Base-by-base conservation (phyloP, 2,888 invertebrate species). In the Drosophila niveifrons region DNA sequence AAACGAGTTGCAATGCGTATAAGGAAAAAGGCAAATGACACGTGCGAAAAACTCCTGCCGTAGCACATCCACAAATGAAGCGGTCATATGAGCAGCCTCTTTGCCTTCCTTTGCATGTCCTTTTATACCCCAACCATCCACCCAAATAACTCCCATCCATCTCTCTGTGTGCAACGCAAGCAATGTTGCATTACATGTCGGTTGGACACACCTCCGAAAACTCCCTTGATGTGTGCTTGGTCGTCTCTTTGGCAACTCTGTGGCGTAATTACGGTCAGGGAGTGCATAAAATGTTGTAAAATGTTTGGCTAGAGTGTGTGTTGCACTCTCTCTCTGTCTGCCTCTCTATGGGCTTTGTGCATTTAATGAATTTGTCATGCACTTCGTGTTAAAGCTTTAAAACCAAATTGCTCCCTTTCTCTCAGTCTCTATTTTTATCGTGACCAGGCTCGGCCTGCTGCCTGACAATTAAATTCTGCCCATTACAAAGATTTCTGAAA, bases 201-300 rank as follows among this genome's bases (percentile, higher is more conserved):
- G 75, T 66, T 18, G 65, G 72, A 61, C 53, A 65, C 78, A 78
- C 81, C 78, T 78, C 57, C 31, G 31, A 36, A 75, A 44, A 48
- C 44, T 51, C 23, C 44, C 11, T 29, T 39, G n/a, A 10, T 41
- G 11, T 13, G 13, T 6, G 39, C 13, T 41, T 2, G 8, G 15
- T 23, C 39, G 15, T 15, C 39, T 41, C 62, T 59, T 39, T 68
- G 64, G 59, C 66, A 63, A 47, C 72, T 63, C 68, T 82, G 87
- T 56, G 87, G 79, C 52, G 79, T 83, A 88, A 88, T 86, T 86
- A 86, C 80, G 86, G 83, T 83, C 75, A 72, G 76, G 50, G 73
- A 75, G 70, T 79, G 75, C 51, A 78, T 79, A 77, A 62, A 80
- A 77, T 81, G 56, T 63, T 78, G 75, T 72, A 72, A 75, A 86